phyloP scores from a whole-genome alignment of 2,797 vertebrate species.

The Adelosebastes latens region DNA sequence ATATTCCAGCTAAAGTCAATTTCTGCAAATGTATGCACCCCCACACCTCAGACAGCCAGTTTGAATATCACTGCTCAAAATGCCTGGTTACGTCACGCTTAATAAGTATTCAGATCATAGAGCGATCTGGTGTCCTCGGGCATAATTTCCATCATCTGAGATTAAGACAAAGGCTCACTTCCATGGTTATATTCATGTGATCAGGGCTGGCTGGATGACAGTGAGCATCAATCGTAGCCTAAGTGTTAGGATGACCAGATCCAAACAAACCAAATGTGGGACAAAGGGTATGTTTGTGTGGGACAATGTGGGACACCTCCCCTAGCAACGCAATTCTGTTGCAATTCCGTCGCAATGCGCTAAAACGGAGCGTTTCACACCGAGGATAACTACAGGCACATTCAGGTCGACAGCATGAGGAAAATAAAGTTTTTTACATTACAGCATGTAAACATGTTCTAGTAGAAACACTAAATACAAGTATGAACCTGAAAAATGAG shows the following conservation, averaged over 20 bases:
- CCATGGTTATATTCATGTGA: background rate
- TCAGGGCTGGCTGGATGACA: background rate
- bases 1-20: background rate
- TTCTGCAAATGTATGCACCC: constrained; percentile 9
- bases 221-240: background rate
- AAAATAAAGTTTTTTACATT: too few species aligned
- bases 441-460: too few species aligned
- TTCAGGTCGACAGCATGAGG: too few species aligned
- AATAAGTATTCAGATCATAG: constrained; percentile 22
- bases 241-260: background rate
- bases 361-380: too few species aligned
- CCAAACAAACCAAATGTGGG: too few species aligned
- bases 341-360: too few species aligned
- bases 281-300: too few species aligned
- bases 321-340: too few species aligned
- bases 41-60: background rate
- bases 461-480: too few species aligned
- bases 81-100: background rate
- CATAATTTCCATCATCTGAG: background rate
- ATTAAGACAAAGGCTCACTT: background rate
- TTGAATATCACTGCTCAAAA: constrained; percentile 8
- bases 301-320: too few species aligned
- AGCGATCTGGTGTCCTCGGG: background rate
- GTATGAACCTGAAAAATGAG: too few species aligned
- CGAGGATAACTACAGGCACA: too few species aligned